Evolutionary conservation across 2,797 vertebrate species (phyloP).

Genomic region (Manis crassicaudata): DNA sequence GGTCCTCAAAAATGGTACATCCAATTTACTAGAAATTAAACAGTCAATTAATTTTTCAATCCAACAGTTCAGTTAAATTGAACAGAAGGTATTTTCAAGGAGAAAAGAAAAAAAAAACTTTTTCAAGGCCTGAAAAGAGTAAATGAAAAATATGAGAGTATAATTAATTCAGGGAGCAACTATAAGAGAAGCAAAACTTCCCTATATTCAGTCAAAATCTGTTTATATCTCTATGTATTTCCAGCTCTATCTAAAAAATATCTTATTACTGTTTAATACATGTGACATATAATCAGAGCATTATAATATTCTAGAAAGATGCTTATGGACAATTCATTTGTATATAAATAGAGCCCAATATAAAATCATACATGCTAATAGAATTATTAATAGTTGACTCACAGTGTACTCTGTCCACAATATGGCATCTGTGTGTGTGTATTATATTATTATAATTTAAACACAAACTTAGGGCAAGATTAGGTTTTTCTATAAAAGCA

Average conservation of each 20-base stretch:
- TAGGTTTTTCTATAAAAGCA: constrained; percentile 20
- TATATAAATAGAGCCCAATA: background rate
- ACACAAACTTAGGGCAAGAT: background rate
- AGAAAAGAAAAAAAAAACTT: background rate
- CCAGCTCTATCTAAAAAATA: background rate
- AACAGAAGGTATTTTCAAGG: background rate
- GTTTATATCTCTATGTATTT: background rate
- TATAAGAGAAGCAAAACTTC: background rate
- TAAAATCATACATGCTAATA: background rate
- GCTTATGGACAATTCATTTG: background rate
- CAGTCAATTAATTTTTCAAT: background rate
- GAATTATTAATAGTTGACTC: background rate
- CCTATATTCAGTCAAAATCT: background rate
- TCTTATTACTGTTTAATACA: background rate
- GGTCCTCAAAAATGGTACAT: background rate
- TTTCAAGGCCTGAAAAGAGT: background rate
- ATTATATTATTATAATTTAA: constrained; percentile 31
- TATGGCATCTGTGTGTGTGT: background rate
- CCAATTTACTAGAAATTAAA: background rate
- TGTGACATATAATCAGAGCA: background rate
- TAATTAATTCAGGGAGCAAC: background rate
- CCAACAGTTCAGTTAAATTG: background rate
- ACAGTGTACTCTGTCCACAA: background rate
- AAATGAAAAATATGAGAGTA: background rate
- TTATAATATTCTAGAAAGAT: background rate